Percentiles rank a stretch among this genome's conserved stretches.
Conservation (phyloP, 1,140 invertebrate species). For the Micrasema longulum region DNA sequence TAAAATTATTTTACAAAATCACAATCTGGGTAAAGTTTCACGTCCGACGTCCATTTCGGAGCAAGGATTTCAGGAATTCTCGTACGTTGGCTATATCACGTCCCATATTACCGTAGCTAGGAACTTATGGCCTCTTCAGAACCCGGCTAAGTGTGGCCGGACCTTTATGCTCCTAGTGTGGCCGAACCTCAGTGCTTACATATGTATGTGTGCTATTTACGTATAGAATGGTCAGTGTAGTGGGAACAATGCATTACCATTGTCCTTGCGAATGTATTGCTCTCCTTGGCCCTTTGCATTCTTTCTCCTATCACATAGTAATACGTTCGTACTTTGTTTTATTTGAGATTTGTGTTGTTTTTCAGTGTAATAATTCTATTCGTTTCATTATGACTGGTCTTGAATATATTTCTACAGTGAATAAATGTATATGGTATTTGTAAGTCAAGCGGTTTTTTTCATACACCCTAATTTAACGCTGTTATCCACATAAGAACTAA, state of each 20-base stretch:
- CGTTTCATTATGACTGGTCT: too few species aligned
- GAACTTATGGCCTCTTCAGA: slow-evolving; percentile 47
- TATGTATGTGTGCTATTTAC: slow-evolving; percentile 3
- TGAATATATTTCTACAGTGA: too few species aligned
- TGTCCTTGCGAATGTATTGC: slow-evolving; percentile 4
- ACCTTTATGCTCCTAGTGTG: slow-evolving; percentile 14
- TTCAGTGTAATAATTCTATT: too few species aligned
- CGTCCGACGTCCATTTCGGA: too few species aligned
- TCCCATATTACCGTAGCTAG: slow-evolving; percentile 48
- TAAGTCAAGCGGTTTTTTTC: too few species aligned
- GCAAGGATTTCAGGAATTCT: too few species aligned
- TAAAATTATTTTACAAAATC: slow-evolving; percentile 6
- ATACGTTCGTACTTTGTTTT: neutral
- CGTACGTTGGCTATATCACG: slow-evolving; percentile 45
- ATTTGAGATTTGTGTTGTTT: neutral
- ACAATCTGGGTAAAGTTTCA: too few species aligned
- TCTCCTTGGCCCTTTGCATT: neutral
- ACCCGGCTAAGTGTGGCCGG: slow-evolving; percentile 15
- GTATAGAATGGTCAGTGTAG: neutral
- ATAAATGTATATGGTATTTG: too few species aligned
- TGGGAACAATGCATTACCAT: slow-evolving; percentile 16
- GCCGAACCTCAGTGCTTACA: neutral
- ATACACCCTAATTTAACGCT: too few species aligned
- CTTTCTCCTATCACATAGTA: neutral
- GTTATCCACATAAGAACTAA: too few species aligned